Evolutionary conservation across 2,113 vertebrate species (phyloP).

Genomic region (Tragelaphus scriptus): DNA sequence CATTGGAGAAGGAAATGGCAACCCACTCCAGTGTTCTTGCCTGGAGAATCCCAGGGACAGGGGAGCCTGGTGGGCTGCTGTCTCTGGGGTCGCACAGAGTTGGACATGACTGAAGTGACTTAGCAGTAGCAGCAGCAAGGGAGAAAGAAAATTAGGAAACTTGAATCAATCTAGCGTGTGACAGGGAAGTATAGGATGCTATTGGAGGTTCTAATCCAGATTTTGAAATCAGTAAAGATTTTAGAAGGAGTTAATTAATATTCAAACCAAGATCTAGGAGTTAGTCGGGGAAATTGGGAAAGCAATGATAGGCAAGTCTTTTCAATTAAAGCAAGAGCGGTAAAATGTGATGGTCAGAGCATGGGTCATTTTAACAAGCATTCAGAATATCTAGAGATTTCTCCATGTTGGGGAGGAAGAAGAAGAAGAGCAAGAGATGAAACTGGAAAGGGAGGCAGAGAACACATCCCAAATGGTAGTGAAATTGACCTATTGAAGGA

Average conservation of each 20-base stretch:
- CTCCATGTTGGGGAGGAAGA: neutral
- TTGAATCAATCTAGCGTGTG: neutral
- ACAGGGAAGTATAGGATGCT: rapidly evolving
- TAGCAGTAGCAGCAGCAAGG: neutral
- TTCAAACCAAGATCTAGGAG: neutral
- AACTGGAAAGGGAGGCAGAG: neutral
- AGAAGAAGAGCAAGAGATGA: neutral
- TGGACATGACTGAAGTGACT: too few relatives aligned
- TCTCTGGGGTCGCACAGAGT: too few relatives aligned
- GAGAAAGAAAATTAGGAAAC: neutral
- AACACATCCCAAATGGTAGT: neutral
- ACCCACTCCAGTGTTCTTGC: too few relatives aligned
- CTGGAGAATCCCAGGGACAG: too few relatives aligned
- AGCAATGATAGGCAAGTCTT: neutral
- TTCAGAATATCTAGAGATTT: neutral
- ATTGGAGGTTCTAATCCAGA: neutral
- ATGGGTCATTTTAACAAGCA: neutral
- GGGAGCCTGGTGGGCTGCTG: too few relatives aligned
- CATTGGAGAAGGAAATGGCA: too few relatives aligned
- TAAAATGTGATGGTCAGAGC: neutral
- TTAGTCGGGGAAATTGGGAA: neutral
- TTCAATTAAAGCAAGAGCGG: neutral
- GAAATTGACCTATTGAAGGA: neutral
- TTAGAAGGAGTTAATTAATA: neutral
- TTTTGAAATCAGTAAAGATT: neutral